Evolutionary conservation across 2,888 invertebrate genomes (phyloP), one percentile per base, ranked within the genome.

Genomic region (Oxytorus armatus): DNA sequence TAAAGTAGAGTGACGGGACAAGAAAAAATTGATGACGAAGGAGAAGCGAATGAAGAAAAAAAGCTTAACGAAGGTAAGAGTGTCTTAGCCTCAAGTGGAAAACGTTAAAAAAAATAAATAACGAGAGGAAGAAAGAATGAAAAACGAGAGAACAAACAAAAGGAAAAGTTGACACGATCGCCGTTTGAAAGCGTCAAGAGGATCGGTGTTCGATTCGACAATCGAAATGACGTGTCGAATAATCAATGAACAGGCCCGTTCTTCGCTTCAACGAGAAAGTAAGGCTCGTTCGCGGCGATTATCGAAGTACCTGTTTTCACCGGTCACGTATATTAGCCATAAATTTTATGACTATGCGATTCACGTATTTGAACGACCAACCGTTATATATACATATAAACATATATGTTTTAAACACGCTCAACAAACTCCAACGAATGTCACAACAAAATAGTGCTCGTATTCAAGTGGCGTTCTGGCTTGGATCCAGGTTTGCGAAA

Each of bases 401-500:
- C 21, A 42, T 65, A 49, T 18, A 49, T n/a, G n/a, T n/a, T n/a
- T n/a, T n/a, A 57, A 21, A 68, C 47, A 39, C 29, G 33, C 23
- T 5, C 18, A 10, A 55, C 8, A 33, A 14, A 33, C 25, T 14
- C 16, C 1, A 16, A 55, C 44, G n/a, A 3, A 55, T 18, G 11
- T 44, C 14, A n/a, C 44, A 44, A 42, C 2, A 25, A 39, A 61
- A 49, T 10, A n/a, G 33, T 42, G 14, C 25, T 73, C 36, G 74
- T 75, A 74, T 81, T 53, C 70, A 61, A 59, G 23, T 3, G 61
- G 68, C 65, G 44, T 16, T 39, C 47, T 82, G 83, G 83, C 82
- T 57, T 36, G 29, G 33, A 65, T 79, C 79, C 79, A 83, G 33
- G 25, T 78, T 79, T 72, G 75, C 77, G 75, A 83, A 82, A 83